Evolutionary conservation across 2,888 invertebrate genomes (phyloP), one percentile per base, ranked within the genome.

Genomic region (Lepidocyrtinus sp.): DNA sequence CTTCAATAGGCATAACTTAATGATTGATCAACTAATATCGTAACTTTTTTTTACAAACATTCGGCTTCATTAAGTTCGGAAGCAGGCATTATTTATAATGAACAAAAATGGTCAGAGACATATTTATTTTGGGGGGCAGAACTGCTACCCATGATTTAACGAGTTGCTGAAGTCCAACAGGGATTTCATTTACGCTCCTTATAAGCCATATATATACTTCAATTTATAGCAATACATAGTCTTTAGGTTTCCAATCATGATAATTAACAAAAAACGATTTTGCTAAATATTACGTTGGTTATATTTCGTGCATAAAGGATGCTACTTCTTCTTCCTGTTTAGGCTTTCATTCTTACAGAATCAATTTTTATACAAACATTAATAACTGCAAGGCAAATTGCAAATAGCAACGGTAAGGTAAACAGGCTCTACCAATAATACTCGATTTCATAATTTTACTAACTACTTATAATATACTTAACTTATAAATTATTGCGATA

Each of bases 261-360:
- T 36, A 36, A 36, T 55, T 55, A 55, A n/a, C 17, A 3, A 55
- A 55, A 12, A 36, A 36, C 5, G 5, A 36, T 36, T 9, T 36
- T 9, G 7, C 5, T 36, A 36, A 9, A 7, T 55, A n/a, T 55
- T 55, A 55, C n/a, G 55, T 55, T 55, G 9, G 55, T 55, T 17
- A 25, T 64, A 9, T 17, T 26, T 26, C 26, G 64, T 25, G 25
- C 64, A 26, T 24, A 64, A 64, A 21, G 45, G 45, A 63, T 24
- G 50, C 72, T 73, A 24, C 63, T 73, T 61, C 63, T 73, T 61
- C 73, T 64, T 73, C 73, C 65, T 65, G 19, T 21, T 26, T 73
- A 64, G 62, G 64, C 73, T 64, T 73, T 65, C 74, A 75, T 68
- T 68, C 74, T 55, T 65, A 50, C 69, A 55, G 25, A 45, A 75